These are phyloP conservation scores for Echinarachnius parma DNA, from an alignment of 53 echinoderm and acorn worm genomes.

Conservation along the genomic window DNA sequence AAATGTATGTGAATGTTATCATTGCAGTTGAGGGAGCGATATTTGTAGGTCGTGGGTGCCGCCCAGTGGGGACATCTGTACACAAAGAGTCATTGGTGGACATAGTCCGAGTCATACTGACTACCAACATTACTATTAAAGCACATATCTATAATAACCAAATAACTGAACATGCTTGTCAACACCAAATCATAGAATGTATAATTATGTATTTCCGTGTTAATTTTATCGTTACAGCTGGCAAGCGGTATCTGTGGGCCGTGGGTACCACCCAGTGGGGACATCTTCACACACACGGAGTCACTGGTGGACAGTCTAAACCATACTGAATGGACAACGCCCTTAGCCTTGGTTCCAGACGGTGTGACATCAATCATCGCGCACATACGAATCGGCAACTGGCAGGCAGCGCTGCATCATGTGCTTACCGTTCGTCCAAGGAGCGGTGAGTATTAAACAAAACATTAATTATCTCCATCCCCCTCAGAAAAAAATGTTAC, in stretches of 20 bases:
- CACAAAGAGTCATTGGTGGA: too few relatives aligned
- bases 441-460: slow-evolving; percentile 64
- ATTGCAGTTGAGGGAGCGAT: slow-evolving; percentile 50
- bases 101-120: too few relatives aligned
- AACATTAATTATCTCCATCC: too few relatives aligned
- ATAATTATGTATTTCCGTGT: neutral
- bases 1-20: neutral
- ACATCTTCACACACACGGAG: slow-evolving; percentile 90
- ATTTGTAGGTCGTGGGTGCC: slow-evolving; percentile 98
- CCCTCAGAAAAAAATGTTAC: too few relatives aligned
- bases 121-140: too few relatives aligned
- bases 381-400: slow-evolving; percentile 84
- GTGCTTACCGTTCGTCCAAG: slow-evolving; percentile 60
- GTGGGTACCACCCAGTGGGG: slow-evolving; percentile 89
- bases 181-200: too few relatives aligned
- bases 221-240: slow-evolving; percentile 48
- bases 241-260: slow-evolving; percentile 77
- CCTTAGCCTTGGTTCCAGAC: slow-evolving; percentile 64
- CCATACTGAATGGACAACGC: slow-evolving; percentile 65
- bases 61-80: slow-evolving; percentile 86
- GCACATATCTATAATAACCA: too few relatives aligned
- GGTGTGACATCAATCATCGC: slow-evolving; percentile 93
- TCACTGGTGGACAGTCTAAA: slow-evolving; percentile 65
- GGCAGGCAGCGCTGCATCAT: slow-evolving; percentile 87
- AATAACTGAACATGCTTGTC: too few relatives aligned